Evolutionary conservation across 2,888 invertebrate genomes (phyloP).

Genomic region (Tiliacea citrago): DNA sequence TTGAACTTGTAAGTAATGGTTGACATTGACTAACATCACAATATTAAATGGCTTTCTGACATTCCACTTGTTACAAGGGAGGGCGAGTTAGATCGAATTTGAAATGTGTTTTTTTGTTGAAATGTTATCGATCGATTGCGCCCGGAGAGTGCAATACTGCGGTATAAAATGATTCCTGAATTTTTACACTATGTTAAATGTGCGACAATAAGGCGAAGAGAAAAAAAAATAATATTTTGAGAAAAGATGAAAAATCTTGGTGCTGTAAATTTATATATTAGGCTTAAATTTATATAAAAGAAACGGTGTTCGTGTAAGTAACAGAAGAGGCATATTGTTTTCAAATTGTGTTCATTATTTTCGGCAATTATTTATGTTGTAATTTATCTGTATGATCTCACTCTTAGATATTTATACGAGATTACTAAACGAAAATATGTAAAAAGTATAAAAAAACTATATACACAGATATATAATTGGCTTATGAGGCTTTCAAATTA

Average conservation of each 20-base stretch:
- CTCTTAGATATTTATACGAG: conserved; percentile 90
- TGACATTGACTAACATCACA: conserved; percentile 72
- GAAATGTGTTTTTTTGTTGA: conserved; percentile 48
- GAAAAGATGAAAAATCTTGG: conserved; percentile 90
- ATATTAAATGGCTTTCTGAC: conserved; percentile 72
- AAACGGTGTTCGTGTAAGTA: conserved; percentile 89
- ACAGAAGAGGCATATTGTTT: conserved; percentile 90
- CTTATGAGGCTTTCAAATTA: conserved; percentile 89
- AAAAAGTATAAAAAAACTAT: conserved; percentile 84
- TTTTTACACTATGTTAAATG: conserved; percentile 89
- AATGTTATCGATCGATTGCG: conserved; percentile 63
- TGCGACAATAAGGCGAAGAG: conserved; percentile 90
- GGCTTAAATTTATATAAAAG: conserved; percentile 89
- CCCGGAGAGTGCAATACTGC: conserved; percentile 87
- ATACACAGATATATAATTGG: conserved; percentile 88
- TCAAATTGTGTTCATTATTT: conserved; percentile 89
- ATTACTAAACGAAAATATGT: conserved; percentile 87
- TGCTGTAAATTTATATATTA: conserved; percentile 91
- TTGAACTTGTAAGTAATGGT: conserved; percentile 82
- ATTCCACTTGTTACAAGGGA: conserved; percentile 78
- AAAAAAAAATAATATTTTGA: conserved; percentile 88
- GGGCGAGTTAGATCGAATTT: conserved; percentile 68
- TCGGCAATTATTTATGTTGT: conserved; percentile 89
- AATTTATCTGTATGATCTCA: conserved; percentile 90
- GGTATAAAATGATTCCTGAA: conserved; percentile 86